These are phyloP conservation scores for Cnemophilus loriae DNA, from an alignment of 2,113 vertebrate genomes.

Conservation along the genomic window DNA sequence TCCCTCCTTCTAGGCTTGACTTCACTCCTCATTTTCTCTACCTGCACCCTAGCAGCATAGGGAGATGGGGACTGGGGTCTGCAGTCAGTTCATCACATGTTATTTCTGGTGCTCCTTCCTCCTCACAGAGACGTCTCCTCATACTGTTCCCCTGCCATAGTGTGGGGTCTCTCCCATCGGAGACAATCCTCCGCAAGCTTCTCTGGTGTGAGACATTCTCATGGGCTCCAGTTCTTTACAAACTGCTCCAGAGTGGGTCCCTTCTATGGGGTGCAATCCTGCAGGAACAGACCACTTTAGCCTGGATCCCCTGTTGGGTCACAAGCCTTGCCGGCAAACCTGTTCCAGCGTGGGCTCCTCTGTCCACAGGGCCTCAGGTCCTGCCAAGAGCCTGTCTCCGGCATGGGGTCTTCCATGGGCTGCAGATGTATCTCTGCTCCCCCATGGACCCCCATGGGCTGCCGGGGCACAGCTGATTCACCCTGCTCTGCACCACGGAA, in stretches of 20 bases:
- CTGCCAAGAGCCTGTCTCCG: background rate
- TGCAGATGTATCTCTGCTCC: background rate
- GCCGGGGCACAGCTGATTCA: background rate
- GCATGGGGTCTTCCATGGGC: background rate
- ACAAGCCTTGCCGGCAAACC: background rate
- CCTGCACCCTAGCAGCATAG: accelerated
- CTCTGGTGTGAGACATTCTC: background rate
- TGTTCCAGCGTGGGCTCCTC: accelerated
- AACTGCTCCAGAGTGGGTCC: background rate
- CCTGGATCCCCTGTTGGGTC: background rate
- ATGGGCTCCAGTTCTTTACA: background rate
- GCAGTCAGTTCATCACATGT: too few relatives aligned
- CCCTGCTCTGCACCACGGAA: background rate
- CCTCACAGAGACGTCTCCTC: background rate
- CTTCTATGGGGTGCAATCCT: background rate
- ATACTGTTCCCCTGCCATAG: background rate
- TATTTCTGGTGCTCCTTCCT: background rate
- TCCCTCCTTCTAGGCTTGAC: background rate
- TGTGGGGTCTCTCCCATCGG: accelerated
- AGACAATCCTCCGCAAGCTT: background rate
- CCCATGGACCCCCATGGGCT: background rate
- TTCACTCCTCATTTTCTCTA: background rate
- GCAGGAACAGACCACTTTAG: background rate
- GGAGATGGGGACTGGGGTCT: accelerated
- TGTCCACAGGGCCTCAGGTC: too few relatives aligned